These are phyloP conservation scores for Palythoa heliodiscus DNA, from an alignment of 92 coral and sea anemone species.

Conservation along the genomic window DNA sequence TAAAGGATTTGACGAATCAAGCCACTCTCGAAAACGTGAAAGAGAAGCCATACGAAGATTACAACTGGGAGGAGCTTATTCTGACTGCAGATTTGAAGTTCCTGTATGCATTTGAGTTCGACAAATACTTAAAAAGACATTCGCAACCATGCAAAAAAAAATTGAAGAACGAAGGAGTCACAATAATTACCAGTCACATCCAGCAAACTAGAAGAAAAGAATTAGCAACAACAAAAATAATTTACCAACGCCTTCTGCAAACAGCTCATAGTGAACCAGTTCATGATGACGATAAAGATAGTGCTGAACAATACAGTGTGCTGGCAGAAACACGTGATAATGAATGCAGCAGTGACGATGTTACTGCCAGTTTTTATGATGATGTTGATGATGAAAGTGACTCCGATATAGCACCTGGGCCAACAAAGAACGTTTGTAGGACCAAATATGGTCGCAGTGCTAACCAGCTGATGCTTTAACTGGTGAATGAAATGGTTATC, in stretches of 20 bases:
- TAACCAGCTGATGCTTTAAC: not conserved
- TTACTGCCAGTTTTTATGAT: not conserved
- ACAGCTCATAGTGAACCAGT: not conserved
- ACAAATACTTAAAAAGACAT: conserved; percentile 7
- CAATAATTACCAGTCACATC: not conserved
- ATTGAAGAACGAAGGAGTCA: not conserved
- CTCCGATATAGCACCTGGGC: not conserved
- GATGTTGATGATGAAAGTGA: not conserved
- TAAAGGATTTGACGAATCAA: conserved; percentile 33
- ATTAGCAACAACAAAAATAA: not conserved
- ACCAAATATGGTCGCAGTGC: not conserved
- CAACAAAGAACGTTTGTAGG: not conserved
- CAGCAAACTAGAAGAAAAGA: not conserved
- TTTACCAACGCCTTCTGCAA: not conserved
- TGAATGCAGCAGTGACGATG: not conserved
- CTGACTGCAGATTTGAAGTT: conserved; percentile 47
- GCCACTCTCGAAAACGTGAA: conserved; percentile 35
- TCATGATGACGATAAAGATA: not conserved
- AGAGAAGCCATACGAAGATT: conserved; percentile 43
- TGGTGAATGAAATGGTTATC: not conserved
- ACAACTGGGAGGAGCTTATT: conserved; percentile 56
- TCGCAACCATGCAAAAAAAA: not conserved
- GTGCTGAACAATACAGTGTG: not conserved
- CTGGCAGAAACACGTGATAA: not conserved
- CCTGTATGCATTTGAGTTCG: conserved; percentile 50